Conservation (phyloP, 2,113 vertebrate genomes). For the Toxostoma redivivum region DNA sequence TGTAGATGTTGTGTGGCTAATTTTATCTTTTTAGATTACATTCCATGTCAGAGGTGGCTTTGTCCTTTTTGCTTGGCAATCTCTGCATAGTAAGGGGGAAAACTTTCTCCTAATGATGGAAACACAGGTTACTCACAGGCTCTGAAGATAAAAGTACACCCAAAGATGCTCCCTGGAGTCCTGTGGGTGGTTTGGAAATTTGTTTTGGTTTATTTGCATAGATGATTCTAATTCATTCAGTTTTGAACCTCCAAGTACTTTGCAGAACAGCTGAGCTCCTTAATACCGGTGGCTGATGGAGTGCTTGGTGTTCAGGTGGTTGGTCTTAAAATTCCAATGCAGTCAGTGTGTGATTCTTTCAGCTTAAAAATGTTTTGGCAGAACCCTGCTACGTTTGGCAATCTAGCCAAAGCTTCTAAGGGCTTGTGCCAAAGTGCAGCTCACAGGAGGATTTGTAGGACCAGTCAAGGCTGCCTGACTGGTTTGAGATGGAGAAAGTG, state of each 20-base stretch:
- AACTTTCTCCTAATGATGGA: neutral
- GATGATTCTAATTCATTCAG: neutral
- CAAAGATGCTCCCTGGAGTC: neutral
- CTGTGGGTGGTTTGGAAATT: neutral
- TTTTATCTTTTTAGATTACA: neutral
- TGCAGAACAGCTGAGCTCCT: neutral
- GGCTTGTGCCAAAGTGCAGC: neutral
- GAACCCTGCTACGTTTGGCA: neutral
- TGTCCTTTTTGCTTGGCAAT: neutral
- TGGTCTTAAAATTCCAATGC: neutral
- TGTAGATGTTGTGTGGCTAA: neutral
- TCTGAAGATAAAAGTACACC: neutral
- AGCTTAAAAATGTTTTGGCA: neutral
- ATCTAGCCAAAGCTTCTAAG: neutral
- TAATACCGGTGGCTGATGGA: neutral
- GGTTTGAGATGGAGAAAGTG: neutral
- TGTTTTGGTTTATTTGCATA: neutral
- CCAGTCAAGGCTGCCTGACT: neutral
- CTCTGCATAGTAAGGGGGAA: rapidly evolving
- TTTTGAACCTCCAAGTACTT: neutral
- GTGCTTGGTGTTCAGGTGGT: neutral
- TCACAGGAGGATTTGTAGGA: neutral
- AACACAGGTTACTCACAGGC: neutral
- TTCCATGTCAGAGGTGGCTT: neutral
- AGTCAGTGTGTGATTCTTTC: neutral